phyloP scores from a whole-genome alignment of 2,113 vertebrate genomes.

The Mobula birostris region DNA sequence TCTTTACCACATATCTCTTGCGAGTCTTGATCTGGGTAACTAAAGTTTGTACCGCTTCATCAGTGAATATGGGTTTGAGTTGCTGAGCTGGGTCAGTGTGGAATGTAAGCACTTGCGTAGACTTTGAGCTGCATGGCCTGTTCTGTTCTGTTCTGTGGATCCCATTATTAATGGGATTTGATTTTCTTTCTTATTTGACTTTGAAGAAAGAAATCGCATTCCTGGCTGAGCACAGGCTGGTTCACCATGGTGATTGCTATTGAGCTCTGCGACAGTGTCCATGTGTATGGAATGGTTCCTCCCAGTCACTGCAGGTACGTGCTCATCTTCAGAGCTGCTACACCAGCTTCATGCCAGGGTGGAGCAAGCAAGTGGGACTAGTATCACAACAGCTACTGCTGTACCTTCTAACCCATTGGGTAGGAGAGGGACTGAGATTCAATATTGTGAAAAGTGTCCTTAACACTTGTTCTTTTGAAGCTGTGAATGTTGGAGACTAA shows the following conservation, averaged over 20 bases:
- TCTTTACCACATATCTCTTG: background rate
- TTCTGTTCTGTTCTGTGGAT: background rate
- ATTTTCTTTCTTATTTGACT: background rate
- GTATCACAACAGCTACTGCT: background rate
- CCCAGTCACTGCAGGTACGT: constrained; percentile 81
- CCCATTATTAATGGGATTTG: background rate
- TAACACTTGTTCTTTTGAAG: background rate
- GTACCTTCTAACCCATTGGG: background rate
- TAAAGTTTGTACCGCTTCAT: too few species aligned
- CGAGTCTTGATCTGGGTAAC: background rate
- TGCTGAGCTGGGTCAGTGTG: too few species aligned
- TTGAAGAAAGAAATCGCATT: constrained; percentile 79
- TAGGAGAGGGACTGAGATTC: background rate
- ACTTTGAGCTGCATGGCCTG: background rate
- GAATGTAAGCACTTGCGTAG: background rate
- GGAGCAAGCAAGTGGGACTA: background rate
- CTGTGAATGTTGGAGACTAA: background rate
- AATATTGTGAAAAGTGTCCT: background rate
- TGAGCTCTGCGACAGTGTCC: constrained; percentile 83
- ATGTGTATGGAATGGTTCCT: constrained; percentile 94
- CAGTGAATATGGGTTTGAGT: too few species aligned
- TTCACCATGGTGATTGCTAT: constrained; percentile 96
- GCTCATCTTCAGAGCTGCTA: rapidly evolving
- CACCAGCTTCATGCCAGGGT: background rate
- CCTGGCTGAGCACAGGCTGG: constrained; percentile 96